phyloP scores from a whole-genome alignment of 2,113 vertebrate genomes.

The Noctilio leporinus region DNA sequence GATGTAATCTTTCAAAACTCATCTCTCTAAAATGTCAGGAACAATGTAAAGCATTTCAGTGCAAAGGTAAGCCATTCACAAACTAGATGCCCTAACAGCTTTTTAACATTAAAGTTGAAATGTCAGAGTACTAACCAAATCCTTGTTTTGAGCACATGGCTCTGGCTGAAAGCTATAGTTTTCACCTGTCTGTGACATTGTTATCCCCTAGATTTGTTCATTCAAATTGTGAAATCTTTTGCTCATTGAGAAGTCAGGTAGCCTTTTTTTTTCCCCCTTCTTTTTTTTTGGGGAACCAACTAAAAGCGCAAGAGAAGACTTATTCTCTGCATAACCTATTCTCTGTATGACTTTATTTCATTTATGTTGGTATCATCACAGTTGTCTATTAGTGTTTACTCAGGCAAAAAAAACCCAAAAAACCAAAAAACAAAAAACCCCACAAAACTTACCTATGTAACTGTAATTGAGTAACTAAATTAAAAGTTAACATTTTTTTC shows the following conservation, averaged over 20 bases:
- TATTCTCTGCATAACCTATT: neutral
- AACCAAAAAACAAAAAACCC: no score
- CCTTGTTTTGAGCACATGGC: neutral
- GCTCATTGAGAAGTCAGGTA: neutral
- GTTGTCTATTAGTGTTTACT: neutral
- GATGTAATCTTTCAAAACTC: neutral
- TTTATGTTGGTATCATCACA: neutral
- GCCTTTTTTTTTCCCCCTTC: neutral
- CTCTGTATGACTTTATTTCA: neutral
- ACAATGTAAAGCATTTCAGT: neutral
- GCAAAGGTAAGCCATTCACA: neutral
- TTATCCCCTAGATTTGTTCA: neutral
- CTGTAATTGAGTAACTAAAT: neutral
- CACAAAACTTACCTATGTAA: neutral
- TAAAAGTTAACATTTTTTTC: constrained; percentile 16
- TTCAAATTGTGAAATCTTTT: neutral
- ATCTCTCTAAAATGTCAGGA: neutral
- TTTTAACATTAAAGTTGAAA: neutral
- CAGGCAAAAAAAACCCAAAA: neutral
- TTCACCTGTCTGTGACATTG: neutral
- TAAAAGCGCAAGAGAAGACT: neutral
- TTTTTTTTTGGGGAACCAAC: neutral
- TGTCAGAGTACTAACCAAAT: neutral
- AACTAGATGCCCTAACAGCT: neutral
- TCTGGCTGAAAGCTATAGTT: neutral